A percentile compares a stretch with the other conserved stretches of the same genome.
These are phyloP conservation scores for Huso huso DNA, from an alignment of 2,797 vertebrate species.

Conservation along the genomic window DNA sequence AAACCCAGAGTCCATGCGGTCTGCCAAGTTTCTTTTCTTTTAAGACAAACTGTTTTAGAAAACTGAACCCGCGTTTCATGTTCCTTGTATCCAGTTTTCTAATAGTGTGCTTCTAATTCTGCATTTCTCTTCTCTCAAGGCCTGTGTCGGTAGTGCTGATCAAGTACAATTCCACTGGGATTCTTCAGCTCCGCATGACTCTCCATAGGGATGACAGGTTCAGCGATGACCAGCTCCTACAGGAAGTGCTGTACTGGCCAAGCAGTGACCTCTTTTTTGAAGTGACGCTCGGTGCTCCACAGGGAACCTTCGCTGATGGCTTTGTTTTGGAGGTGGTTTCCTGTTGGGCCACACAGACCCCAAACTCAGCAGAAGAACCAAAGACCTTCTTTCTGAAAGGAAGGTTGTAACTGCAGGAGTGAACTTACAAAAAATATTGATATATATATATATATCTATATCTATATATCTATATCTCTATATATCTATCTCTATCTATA, in stretches of 20 bases:
- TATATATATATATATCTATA: too few species aligned
- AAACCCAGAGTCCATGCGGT: too few species aligned
- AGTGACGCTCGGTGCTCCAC: conserved; percentile 38
- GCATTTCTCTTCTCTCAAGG: neutral
- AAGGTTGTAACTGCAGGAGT: conserved; percentile 27
- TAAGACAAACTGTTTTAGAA: too few species aligned
- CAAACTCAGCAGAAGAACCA: conserved; percentile 24
- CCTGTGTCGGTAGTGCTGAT: conserved; percentile 11
- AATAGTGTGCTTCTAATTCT: too few species aligned
- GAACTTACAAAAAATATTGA: too few species aligned
- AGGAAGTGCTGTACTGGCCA: conserved; percentile 8
- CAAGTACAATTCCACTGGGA: conserved; percentile 38
- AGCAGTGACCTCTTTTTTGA: conserved; percentile 46
- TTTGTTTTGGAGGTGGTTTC: conserved; percentile 45
- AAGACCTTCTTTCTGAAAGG: conserved; percentile 41
- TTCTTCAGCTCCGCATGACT: conserved; percentile 41
- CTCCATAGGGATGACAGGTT: conserved; percentile 36
- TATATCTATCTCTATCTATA: too few species aligned
- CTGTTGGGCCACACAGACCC: conserved; percentile 53
- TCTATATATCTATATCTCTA: too few species aligned
- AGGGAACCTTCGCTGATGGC: conserved; percentile 32
- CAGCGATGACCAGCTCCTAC: conserved; percentile 11
- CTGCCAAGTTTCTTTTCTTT: too few species aligned
- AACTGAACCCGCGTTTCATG: too few species aligned
- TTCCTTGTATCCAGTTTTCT: too few species aligned